Percentiles rank a stretch among this genome's conserved stretches.
Evolutionary conservation across 2,113 vertebrate genomes (phyloP).

Genomic region (Urocitellus parryii): DNA sequence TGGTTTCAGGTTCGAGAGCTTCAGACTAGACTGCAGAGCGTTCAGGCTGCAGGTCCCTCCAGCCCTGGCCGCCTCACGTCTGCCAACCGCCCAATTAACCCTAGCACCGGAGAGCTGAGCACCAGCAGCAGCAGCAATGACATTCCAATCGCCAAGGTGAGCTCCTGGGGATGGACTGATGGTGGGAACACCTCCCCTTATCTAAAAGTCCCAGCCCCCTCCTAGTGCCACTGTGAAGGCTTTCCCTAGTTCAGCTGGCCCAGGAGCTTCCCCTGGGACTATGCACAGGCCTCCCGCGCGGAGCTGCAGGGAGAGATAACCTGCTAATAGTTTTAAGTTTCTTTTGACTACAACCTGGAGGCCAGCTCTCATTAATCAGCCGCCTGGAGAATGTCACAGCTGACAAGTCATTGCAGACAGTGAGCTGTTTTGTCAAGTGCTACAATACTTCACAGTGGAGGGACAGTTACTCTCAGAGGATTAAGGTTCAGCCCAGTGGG

Average conservation of each 20-base stretch:
- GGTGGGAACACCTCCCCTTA: background rate
- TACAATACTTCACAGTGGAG: background rate
- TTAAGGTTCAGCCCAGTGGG: background rate
- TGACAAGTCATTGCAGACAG: conserved; percentile 8
- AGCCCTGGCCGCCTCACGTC: conserved; percentile 90
- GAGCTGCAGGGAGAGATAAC: conserved; percentile 63
- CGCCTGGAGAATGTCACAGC: conserved; percentile 61
- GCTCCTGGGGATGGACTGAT: background rate
- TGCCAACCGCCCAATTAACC: conserved; percentile 90
- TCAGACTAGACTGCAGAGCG: conserved; percentile 91
- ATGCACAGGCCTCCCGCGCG: rapidly evolving
- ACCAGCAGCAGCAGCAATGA: conserved; percentile 95
- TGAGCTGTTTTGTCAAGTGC: conserved; percentile 17
- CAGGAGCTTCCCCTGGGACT: conserved; percentile 9
- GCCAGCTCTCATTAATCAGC: conserved; percentile 65
- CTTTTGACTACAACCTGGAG: conserved; percentile 44
- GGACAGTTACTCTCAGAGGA: conserved; percentile 47
- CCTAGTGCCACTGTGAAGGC: background rate
- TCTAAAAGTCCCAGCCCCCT: background rate
- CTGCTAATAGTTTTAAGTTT: conserved; percentile 38
- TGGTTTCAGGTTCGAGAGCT: conserved; percentile 92
- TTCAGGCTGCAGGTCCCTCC: conserved; percentile 89
- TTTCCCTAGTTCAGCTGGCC: background rate
- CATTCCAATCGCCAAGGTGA: conserved; percentile 94
- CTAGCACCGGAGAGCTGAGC: conserved; percentile 93